phyloP scores from a whole-genome alignment of 2,888 invertebrate genomes.

The Drosophila formosana region DNA sequence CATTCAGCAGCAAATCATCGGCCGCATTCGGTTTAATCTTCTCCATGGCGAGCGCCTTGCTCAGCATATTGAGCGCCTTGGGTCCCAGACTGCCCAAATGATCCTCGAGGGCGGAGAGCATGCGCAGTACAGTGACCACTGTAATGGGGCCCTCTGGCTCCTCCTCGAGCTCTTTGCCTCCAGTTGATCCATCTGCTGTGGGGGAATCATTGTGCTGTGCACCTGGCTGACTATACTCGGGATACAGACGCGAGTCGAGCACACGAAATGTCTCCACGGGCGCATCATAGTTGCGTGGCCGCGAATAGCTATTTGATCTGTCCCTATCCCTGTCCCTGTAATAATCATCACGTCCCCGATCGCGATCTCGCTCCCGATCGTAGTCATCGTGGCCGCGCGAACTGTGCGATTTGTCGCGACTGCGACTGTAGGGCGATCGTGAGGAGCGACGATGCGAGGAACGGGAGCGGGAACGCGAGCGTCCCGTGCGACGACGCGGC shows the following conservation, averaged over 20 bases:
- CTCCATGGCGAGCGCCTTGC: conserved; percentile 91
- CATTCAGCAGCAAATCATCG: conserved; percentile 90
- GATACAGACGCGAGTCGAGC: conserved; percentile 82
- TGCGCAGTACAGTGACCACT: conserved; percentile 89
- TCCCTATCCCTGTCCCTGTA: conserved; percentile 25
- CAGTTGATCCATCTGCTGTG: background rate
- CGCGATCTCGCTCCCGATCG: conserved; percentile 35
- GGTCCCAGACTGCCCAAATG: conserved; percentile 94
- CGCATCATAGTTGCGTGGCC: conserved; percentile 52
- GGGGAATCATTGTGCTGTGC: conserved; percentile 45
- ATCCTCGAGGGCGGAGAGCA: conserved; percentile 92
- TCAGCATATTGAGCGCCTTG: conserved; percentile 91
- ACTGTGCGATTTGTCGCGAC: conserved; percentile 39
- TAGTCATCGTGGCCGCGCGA: conserved; percentile 48
- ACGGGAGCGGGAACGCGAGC: conserved; percentile 40
- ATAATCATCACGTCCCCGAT: conserved; percentile 20
- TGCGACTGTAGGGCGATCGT: conserved; percentile 53
- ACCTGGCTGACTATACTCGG: conserved; percentile 79
- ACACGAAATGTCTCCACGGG: conserved; percentile 73
- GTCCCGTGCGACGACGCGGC: conserved; percentile 31
- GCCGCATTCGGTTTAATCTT: conserved; percentile 91
- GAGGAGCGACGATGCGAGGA: conserved; percentile 53
- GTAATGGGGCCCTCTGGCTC: conserved; percentile 86
- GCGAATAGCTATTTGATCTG: conserved; percentile 35
- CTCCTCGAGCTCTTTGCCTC: conserved; percentile 48